A percentile compares a stretch with the other conserved stretches of the same genome.
These are phyloP conservation scores for Thryonomys swinderianus DNA, from an alignment of 2,113 vertebrate species.

Conservation along the genomic window DNA sequence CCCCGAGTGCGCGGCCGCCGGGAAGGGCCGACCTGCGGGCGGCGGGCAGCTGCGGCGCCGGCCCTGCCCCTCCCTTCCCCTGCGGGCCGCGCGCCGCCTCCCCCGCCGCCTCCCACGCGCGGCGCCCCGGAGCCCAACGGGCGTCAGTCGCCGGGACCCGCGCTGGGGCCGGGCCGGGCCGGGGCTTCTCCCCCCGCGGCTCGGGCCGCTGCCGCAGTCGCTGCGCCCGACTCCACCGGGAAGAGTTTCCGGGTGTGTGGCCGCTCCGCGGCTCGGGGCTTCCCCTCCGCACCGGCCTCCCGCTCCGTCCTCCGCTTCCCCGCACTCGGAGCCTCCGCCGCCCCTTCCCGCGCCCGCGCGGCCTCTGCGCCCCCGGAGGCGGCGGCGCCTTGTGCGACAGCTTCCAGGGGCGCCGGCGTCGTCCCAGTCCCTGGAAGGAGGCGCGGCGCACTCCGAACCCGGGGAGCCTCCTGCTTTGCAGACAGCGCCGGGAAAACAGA, in stretches of 20 bases:
- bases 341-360: not conserved
- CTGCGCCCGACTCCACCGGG: not conserved
- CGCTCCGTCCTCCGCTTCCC: fast-evolving
- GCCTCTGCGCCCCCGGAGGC: not conserved
- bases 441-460: not conserved
- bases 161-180: too few relatives aligned
- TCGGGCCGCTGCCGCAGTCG: not conserved
- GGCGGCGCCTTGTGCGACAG: not conserved
- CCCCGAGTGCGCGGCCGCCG: too few relatives aligned
- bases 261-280: not conserved
- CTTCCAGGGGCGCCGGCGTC: not conserved
- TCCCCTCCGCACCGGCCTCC: not conserved
- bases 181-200: not conserved
- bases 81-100: too few relatives aligned
- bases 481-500: conserved; percentile 36
- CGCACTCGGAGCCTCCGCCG: not conserved
- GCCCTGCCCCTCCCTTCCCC: too few relatives aligned
- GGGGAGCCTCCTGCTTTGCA: not conserved
- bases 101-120: too few relatives aligned
- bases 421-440: conserved; percentile 45
- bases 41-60: too few relatives aligned
- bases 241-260: not conserved
- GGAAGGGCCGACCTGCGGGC: too few relatives aligned
- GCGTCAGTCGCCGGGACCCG: too few relatives aligned
- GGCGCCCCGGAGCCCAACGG: too few relatives aligned